These are phyloP conservation scores for Muricea muricata DNA, from an alignment of 92 coral and sea anemone genomes.

Conservation along the genomic window DNA sequence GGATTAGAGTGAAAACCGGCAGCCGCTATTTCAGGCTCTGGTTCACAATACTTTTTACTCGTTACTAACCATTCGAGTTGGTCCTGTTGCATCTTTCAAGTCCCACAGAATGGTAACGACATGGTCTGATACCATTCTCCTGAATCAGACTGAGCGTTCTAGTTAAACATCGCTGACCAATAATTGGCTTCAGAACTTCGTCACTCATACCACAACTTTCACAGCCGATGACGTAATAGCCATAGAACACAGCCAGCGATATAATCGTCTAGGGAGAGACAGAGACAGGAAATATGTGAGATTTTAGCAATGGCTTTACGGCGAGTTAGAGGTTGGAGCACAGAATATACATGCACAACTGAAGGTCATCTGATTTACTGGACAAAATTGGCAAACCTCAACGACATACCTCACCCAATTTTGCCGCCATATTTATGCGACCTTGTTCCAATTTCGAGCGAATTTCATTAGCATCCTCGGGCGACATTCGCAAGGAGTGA, in stretches of 20 bases:
- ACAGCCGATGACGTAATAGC: constrained; percentile 16
- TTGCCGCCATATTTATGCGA: not conserved
- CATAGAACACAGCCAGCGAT: constrained; percentile 1
- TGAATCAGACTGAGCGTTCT: not conserved
- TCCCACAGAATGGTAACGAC: constrained; percentile 65
- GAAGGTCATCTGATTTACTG: too few species aligned
- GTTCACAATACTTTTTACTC: too few species aligned
- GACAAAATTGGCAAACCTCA: too few species aligned
- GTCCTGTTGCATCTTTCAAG: constrained; percentile 67
- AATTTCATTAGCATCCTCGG: constrained; percentile 28
- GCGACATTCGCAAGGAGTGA: constrained; percentile 35
- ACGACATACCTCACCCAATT: constrained; percentile 35
- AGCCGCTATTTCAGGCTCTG: too few species aligned
- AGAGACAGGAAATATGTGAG: not conserved
- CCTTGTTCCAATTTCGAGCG: constrained; percentile 2
- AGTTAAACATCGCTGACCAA: constrained; percentile 22
- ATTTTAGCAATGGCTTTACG: too few species aligned
- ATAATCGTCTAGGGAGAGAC: constrained; percentile 7
- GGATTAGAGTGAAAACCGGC: too few species aligned
- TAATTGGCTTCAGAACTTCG: constrained; percentile 15
- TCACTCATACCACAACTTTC: constrained; percentile 30
- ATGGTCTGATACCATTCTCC: constrained; percentile 37
- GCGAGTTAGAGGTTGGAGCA: too few species aligned
- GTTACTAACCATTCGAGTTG: constrained; percentile 42
- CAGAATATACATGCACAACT: too few species aligned